phyloP scores from a whole-genome alignment of 2,888 invertebrate species.

The Mellilla xanthometata region DNA sequence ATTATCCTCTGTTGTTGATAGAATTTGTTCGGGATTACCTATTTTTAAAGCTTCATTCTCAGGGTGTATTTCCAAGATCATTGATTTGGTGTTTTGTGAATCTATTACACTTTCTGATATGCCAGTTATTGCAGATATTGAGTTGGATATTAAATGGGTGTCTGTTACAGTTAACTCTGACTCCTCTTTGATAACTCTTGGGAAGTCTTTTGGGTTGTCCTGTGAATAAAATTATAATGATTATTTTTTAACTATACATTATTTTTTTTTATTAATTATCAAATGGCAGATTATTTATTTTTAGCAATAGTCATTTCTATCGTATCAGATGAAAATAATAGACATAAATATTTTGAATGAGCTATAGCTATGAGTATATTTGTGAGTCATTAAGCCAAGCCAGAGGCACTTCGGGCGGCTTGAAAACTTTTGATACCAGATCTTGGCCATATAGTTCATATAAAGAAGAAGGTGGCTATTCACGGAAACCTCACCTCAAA shows the following conservation, averaged over 20 bases:
- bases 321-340: too few species aligned
- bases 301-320: too few species aligned
- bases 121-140: constrained; percentile 61
- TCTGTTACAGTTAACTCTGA: constrained; percentile 58
- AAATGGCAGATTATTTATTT: too few species aligned
- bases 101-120: constrained; percentile 56
- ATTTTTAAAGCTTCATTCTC: constrained; percentile 40
- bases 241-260: too few species aligned
- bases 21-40: constrained; percentile 62
- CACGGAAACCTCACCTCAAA: constrained; percentile 39
- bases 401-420: too few species aligned
- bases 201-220: constrained; percentile 40
- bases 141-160: constrained; percentile 68
- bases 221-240: constrained; percentile 29
- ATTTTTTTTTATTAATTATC: too few species aligned
- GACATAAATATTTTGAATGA: too few species aligned
- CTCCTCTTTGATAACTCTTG: constrained; percentile 57
- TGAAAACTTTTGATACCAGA: too few species aligned
- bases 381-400: too few species aligned
- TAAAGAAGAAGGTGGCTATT: too few species aligned
- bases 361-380: too few species aligned
- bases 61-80: constrained; percentile 69
- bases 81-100: constrained; percentile 62
- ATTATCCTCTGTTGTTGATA: constrained; percentile 49
- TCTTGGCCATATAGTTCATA: too few species aligned